Base-by-base conservation (phyloP, 2,113 vertebrate species). In the Tachycineta bicolor region DNA sequence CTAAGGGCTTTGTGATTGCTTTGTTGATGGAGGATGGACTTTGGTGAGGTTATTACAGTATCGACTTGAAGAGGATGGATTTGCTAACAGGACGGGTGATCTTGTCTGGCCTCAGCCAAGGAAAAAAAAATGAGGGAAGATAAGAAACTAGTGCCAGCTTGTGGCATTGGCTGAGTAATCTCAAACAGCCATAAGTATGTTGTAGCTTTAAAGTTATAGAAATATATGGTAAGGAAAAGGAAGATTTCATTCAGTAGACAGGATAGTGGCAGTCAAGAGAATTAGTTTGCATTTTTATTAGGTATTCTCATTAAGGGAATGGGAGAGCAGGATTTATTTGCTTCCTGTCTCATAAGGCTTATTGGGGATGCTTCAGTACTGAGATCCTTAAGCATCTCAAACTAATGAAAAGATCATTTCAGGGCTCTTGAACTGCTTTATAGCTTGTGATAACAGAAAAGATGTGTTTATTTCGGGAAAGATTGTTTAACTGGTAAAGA, bases 341-440 rank as follows among this genome's bases (percentile, higher is more conserved):
- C n/a, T 91, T 95, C 50, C 70, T 11, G 4, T 89, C 70, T 97
- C 52, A 43, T 93, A 91, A 87, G 88, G 83, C 46, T 97, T 96
- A 76, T 63, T 84, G 81, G 83, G 68, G 79, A 87, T 50, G 14
- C 94, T 97, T 96, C 44, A 76, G n/a, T 95, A 73, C 67, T 91
- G 86, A 74, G 83, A 79, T 78, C 34, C 83, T 82, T 94, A 91
- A 94, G 41, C 50, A 75, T 94, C 95, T 95, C 78, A 95, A 77
- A 93, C 85, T 97, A 96, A 93, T 97, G 93, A 95, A 97, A 97
- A 87, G 75, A 91, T 96, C 80, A 76, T 96, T 97, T 89, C 75
- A 59, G 80, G 86, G 90, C 74, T 87, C 95, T 83, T 97, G 87
- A 97, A 73, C 64, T 92, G 79, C 89, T 93, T 97, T 92, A 92